Evolutionary conservation across 2,113 vertebrate genomes (phyloP).

Genomic region (Xenopus tropicalis): DNA sequence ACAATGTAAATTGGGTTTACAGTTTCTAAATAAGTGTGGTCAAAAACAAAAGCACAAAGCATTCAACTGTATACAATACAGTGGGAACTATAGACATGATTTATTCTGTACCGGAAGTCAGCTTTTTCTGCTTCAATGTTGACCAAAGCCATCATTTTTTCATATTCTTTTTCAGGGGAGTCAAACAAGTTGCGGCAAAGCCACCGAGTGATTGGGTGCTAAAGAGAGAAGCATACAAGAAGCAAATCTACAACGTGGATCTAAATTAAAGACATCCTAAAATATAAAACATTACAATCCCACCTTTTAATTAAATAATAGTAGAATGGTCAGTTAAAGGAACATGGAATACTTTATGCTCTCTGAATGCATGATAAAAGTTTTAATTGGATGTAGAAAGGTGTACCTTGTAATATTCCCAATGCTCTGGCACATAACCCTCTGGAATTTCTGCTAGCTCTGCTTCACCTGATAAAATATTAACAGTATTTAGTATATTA

Average conservation of each 20-base stretch:
- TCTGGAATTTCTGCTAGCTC: conserved; percentile 87
- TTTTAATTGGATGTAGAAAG: background rate
- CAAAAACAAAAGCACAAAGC: no score
- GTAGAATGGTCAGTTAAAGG: no score
- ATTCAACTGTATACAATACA: no score
- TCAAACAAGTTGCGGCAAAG: conserved; percentile 71
- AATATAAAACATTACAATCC: no score
- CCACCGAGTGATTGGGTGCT: conserved; percentile 95
- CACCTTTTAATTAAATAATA: no score
- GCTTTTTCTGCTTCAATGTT: conserved; percentile 73
- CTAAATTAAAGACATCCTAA: no score
- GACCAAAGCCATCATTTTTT: conserved; percentile 81
- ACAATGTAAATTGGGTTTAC: no score
- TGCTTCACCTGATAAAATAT: conserved; percentile 74
- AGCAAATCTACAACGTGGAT: background rate
- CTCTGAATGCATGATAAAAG: no score
- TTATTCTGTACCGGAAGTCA: conserved; percentile 70
- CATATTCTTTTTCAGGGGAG: conserved; percentile 84
- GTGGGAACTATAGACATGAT: no score
- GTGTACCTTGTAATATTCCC: conserved; percentile 89
- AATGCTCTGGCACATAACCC: conserved; percentile 83
- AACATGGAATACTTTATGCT: no score
- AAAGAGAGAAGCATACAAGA: conserved; percentile 14
- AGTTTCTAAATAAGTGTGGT: no score
- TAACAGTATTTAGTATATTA: background rate